These are phyloP conservation scores for Drosophila stalkeri DNA, from an alignment of 2,888 invertebrate genomes.

Conservation along the genomic window DNA sequence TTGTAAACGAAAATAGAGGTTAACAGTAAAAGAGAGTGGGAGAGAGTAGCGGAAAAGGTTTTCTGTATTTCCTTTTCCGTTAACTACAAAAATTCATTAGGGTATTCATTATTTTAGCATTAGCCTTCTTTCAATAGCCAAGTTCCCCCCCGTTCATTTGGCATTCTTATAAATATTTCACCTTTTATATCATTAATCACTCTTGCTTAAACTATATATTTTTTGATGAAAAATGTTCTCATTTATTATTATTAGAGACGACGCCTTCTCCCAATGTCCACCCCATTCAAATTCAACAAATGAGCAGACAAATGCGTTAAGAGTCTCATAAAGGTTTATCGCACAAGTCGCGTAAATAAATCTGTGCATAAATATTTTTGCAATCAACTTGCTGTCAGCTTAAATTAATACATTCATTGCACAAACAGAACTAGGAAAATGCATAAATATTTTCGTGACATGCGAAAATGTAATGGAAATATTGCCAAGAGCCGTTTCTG, in stretches of 20 bases:
- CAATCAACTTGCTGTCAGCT: conserved; percentile 61
- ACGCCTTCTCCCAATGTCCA: background rate
- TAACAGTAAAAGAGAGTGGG: background rate
- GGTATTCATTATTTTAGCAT: background rate
- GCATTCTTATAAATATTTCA: background rate
- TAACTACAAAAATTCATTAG: background rate
- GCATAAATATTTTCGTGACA: conserved; percentile 39
- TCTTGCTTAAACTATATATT: background rate
- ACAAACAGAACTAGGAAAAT: conserved; percentile 34
- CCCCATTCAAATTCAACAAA: background rate
- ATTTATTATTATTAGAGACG: background rate
- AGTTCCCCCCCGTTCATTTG: background rate
- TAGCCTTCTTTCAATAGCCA: background rate
- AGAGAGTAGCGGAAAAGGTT: background rate
- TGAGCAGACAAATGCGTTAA: conserved; percentile 11
- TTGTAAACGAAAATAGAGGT: conserved; percentile 12
- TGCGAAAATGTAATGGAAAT: conserved; percentile 36
- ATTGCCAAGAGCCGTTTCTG: conserved; percentile 30
- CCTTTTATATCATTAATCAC: background rate
- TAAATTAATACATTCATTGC: conserved; percentile 62
- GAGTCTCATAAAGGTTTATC: conserved; percentile 30
- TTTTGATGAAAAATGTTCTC: background rate
- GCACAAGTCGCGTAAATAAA: conserved; percentile 49
- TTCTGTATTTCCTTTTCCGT: background rate
- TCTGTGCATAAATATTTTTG: conserved; percentile 38